Evolutionary conservation across 2,797 vertebrate species (phyloP).

Genomic region (Channa striata): DNA sequence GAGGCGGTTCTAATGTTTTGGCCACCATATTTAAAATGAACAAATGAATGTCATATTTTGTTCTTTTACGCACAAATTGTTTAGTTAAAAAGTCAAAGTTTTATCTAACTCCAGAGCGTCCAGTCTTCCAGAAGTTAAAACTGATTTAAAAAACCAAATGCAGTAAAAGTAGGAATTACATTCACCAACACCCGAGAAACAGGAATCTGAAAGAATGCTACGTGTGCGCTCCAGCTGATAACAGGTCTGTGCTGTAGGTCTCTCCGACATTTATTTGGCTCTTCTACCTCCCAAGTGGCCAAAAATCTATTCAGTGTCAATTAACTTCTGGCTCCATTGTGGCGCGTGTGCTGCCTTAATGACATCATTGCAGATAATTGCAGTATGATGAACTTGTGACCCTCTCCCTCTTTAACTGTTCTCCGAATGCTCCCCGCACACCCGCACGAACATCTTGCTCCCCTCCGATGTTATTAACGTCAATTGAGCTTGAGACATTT

Average conservation of each 20-base stretch:
- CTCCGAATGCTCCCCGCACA: conserved; percentile 26
- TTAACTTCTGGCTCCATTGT: not conserved
- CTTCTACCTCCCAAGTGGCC: not conserved
- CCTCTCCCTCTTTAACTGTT: conserved; percentile 18
- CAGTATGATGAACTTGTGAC: conserved; percentile 42
- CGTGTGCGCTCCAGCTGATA: too few species aligned
- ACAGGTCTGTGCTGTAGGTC: not conserved
- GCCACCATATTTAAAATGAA: too few species aligned
- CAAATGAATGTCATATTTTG: too few species aligned
- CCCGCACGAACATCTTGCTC: conserved; percentile 21
- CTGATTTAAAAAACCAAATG: not conserved
- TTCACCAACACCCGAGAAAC: not conserved
- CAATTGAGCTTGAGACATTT: conserved; percentile 59
- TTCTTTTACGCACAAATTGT: too few species aligned
- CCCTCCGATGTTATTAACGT: conserved; percentile 41
- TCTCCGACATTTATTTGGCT: not conserved
- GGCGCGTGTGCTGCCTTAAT: conserved; percentile 2
- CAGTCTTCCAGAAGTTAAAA: not conserved
- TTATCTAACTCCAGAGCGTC: too few species aligned
- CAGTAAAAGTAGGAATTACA: not conserved
- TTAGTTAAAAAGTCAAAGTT: too few species aligned
- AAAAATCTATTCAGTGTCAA: not conserved
- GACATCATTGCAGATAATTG: conserved; percentile 35
- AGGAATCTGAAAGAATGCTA: not conserved
- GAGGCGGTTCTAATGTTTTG: too few species aligned